Conservation (phyloP, 2,797 vertebrate genomes). For the Scomberomorus guttatus region DNA sequence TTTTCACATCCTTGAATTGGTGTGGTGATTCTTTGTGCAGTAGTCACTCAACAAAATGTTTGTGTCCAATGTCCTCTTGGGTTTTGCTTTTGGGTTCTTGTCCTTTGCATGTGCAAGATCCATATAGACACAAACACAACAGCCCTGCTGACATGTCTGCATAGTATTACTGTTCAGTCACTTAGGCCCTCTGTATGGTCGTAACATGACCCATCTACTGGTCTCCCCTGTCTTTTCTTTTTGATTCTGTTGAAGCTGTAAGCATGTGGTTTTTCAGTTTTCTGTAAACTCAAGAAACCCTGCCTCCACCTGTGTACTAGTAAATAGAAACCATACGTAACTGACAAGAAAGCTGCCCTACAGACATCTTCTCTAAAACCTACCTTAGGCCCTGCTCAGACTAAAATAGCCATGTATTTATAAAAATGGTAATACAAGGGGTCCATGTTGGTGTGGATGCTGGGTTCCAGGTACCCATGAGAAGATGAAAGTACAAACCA, state of each 20-base stretch:
- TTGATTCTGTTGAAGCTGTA: slow-evolving; percentile 48
- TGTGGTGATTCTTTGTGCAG: slow-evolving; percentile 67
- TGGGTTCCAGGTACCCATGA: not conserved
- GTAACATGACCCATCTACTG: not conserved
- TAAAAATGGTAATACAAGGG: not conserved
- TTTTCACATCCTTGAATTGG: slow-evolving; percentile 50
- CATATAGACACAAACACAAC: slow-evolving; percentile 18
- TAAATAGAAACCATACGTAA: slow-evolving; percentile 16
- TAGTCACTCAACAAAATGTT: slow-evolving; percentile 59
- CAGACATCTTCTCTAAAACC: not conserved
- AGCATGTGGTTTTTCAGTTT: slow-evolving; percentile 19
- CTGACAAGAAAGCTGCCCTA: not conserved
- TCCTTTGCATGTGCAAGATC: slow-evolving; percentile 51
- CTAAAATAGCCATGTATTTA: not conserved
- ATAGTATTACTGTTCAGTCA: slow-evolving; percentile 59
- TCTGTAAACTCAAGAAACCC: not conserved
- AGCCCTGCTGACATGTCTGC: slow-evolving; percentile 54
- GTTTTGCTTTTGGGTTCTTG: slow-evolving; percentile 32
- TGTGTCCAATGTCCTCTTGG: slow-evolving; percentile 23
- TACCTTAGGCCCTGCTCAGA: not conserved
- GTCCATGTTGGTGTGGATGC: not conserved
- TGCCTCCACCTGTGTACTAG: not conserved
- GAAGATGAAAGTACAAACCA: not conserved
- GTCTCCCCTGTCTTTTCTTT: slow-evolving; percentile 7
- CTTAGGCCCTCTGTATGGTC: slow-evolving; percentile 43